Percentiles rank a stretch among this genome's conserved stretches.
Evolutionary conservation across 2,113 vertebrate species (phyloP).

Genomic region (Podiceps cristatus): DNA sequence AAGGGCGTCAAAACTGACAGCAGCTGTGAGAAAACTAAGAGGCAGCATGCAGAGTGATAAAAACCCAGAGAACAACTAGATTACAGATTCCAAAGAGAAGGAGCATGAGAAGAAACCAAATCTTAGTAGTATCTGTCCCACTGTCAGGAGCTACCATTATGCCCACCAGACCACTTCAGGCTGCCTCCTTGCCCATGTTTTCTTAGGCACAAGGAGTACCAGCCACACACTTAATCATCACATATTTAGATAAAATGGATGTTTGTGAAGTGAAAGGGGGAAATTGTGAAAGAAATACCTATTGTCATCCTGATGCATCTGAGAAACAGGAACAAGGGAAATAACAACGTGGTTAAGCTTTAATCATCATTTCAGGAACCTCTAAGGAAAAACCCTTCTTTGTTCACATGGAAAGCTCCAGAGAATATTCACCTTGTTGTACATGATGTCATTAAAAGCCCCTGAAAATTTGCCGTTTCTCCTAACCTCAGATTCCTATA

Average conservation of each 20-base stretch:
- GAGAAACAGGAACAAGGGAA: neutral
- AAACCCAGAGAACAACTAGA: neutral
- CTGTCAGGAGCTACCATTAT: accelerated
- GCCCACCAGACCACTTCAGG: neutral
- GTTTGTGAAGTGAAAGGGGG: neutral
- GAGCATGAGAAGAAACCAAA: neutral
- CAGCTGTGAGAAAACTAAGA: neutral
- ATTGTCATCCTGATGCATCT: neutral
- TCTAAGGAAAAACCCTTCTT: slow-evolving; percentile 1
- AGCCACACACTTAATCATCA: neutral
- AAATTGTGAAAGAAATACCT: neutral
- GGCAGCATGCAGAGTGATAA: neutral
- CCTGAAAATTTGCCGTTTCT: neutral
- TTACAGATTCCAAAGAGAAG: neutral
- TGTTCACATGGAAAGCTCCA: neutral
- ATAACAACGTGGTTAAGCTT: neutral
- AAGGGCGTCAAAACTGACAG: slow-evolving; percentile 1
- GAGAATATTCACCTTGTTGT: neutral
- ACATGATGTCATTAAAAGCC: neutral
- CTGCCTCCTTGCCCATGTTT: neutral
- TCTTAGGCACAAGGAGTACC: neutral
- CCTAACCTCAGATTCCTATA: neutral
- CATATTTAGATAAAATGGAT: neutral
- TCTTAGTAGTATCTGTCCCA: neutral
- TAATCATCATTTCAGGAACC: neutral